phyloP scores from a whole-genome alignment of 2,113 vertebrate genomes.

The Apaloderma vittatum region DNA sequence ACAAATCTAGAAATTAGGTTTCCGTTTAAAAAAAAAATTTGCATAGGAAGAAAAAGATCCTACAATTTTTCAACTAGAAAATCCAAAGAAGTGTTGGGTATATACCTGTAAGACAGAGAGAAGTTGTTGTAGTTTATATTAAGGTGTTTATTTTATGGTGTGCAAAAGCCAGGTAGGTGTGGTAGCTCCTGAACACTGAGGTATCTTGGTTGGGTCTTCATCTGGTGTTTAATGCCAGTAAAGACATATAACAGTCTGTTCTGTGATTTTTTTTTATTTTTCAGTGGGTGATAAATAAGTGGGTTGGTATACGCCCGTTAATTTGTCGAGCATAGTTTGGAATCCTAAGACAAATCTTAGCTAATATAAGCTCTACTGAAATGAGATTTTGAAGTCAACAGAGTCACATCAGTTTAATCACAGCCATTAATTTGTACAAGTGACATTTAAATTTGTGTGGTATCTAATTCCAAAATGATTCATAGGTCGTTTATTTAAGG shows the following conservation, averaged over 20 bases:
- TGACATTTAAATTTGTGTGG: neutral
- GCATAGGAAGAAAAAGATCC: neutral
- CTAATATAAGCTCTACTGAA: neutral
- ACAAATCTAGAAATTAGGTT: neutral
- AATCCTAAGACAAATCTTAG: neutral
- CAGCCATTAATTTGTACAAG: neutral
- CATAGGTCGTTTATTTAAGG: slow-evolving; percentile 22
- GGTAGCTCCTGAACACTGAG: neutral
- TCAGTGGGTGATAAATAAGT: neutral
- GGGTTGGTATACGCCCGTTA: neutral
- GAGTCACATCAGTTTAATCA: slow-evolving; percentile 4
- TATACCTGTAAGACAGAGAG: neutral
- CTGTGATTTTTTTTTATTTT: neutral
- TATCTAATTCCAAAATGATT: slow-evolving; percentile 29
- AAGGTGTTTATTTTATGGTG: neutral
- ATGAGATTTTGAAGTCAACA: slow-evolving; percentile 23
- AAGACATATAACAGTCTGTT: neutral
- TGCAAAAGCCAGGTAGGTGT: neutral
- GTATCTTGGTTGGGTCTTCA: neutral
- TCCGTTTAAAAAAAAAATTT: neutral
- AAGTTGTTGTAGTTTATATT: neutral
- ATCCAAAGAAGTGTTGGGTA: neutral
- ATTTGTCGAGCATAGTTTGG: neutral
- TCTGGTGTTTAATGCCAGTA: neutral
- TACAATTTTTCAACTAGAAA: neutral